phyloP scores from a whole-genome alignment of 2,113 vertebrate species.

The Ophiodon elongatus region DNA sequence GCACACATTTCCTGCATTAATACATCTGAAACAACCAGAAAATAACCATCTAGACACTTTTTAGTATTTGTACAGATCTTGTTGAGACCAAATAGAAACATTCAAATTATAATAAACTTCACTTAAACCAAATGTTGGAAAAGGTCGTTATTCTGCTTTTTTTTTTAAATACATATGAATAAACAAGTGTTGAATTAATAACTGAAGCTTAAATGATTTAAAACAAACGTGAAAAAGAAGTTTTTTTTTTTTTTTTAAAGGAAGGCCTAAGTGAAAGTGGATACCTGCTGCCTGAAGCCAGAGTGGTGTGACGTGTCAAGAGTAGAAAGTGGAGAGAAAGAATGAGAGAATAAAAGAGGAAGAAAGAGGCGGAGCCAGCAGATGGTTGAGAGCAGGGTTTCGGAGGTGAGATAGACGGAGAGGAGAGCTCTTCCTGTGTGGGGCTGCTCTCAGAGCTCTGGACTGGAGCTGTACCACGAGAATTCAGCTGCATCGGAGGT shows the following conservation, averaged over 20 bases:
- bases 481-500: constrained; percentile 49
- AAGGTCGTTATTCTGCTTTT: too few species aligned
- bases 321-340: background rate
- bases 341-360: constrained; percentile 30
- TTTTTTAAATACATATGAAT: too few species aligned
- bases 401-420: constrained; percentile 27
- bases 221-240: background rate
- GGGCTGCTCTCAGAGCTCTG: constrained; percentile 29
- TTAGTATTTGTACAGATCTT: background rate
- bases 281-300: background rate
- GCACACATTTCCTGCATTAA: background rate
- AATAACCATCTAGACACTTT: background rate
- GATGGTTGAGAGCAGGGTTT: constrained; percentile 8
- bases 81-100: background rate
- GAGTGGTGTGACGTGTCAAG: background rate
- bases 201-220: background rate
- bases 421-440: constrained; percentile 56
- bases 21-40: background rate
- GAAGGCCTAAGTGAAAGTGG: background rate
- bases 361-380: constrained; percentile 57
- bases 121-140: too few species aligned
- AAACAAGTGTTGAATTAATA: background rate
- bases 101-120: background rate
- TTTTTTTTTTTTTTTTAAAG: background rate
- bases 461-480: constrained; percentile 8